Evolutionary conservation across 2,113 vertebrate species (phyloP), one percentile per base, ranked within the genome.

Genomic region (Heterochromis multidens): DNA sequence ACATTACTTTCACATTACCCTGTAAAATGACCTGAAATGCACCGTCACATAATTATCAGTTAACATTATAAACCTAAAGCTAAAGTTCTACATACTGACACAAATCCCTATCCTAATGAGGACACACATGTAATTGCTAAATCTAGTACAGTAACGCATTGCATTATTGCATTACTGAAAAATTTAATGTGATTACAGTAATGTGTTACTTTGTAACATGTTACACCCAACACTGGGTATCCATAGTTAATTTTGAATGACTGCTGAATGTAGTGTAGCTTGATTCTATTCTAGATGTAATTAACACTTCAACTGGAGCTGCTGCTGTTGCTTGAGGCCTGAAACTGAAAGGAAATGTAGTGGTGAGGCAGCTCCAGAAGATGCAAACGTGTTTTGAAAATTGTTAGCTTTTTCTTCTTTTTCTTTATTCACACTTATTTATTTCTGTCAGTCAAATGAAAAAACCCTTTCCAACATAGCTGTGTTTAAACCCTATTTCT

Each of bases 341-440:
- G 58, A 60, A 81, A 67, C 87, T 67, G 49, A 74, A 82, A 59
- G 85, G 6, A 5, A 78, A 91, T n/a, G 67, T 11, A 4, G 40
- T 0, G 23, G 13, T 33, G 31, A 80, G 59, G 76, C 33, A 29
- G 52, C 58, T 35, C 14, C 33, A 52, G 74, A 58, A 63, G 43
- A 35, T 43, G 78, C 10, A 54, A 31, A 33, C 19, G 16, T 21
- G 31, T 33, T 74, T 31, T 23, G 14, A 31, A 29, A 58, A 58
- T 6, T 19, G 2, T 52, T 17, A 19, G 16, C 46, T 17, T 52
- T 49, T 52, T 13, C 43, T 46, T 46, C 43, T 46, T 63, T 63
- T 63, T 25, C 62, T 65, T 4, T 43, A 40, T 17, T 27, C 13
- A 43, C 33, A 67, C n/a, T 25, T 43, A 27, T 12, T 37, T 40